phyloP scores from a whole-genome alignment of 1,140 invertebrate species.

The Drosophila tani region DNA sequence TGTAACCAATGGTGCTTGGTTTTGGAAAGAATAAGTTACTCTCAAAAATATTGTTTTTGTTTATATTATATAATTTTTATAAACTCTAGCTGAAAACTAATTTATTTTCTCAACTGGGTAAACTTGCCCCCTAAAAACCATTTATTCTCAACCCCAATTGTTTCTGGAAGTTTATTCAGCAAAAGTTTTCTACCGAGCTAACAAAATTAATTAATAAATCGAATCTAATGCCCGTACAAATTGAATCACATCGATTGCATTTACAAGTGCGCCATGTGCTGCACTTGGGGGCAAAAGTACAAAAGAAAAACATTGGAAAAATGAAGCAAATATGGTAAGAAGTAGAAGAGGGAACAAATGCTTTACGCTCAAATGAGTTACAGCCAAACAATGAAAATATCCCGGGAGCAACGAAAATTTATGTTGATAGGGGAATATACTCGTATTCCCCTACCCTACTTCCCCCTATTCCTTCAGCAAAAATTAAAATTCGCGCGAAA shows the following conservation, averaged over 20 bases:
- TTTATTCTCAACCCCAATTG: conserved; percentile 6
- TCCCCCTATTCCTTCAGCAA: conserved; percentile 30
- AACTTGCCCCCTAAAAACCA: neutral
- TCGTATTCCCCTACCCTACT: conserved; percentile 5
- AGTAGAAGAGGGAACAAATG: conserved; percentile 39
- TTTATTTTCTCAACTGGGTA: neutral
- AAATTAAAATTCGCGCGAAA: conserved; percentile 76
- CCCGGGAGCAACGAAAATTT: conserved; percentile 45
- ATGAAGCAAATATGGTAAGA: conserved; percentile 5
- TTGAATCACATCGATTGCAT: conserved; percentile 71
- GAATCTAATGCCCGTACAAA: conserved; percentile 64
- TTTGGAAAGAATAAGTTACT: neutral
- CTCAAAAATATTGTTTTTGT: neutral
- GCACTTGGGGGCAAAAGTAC: conserved; percentile 33
- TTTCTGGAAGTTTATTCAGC: conserved; percentile 12
- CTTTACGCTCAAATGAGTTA: conserved; percentile 78
- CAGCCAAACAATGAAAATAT: conserved; percentile 69
- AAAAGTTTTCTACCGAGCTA: conserved; percentile 30
- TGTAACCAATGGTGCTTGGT: neutral
- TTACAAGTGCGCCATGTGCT: conserved; percentile 53
- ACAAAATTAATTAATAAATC: conserved; percentile 80
- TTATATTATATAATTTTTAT: conserved; percentile 1
- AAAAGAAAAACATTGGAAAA: conserved; percentile 19
- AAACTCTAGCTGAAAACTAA: conserved; percentile 10
- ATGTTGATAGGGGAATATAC: conserved; percentile 24